Percentiles rank a stretch among this genome's conserved stretches.
Evolutionary conservation across 2,113 vertebrate genomes (phyloP).

Genomic region (Hydrochoerus hydrochaeris): DNA sequence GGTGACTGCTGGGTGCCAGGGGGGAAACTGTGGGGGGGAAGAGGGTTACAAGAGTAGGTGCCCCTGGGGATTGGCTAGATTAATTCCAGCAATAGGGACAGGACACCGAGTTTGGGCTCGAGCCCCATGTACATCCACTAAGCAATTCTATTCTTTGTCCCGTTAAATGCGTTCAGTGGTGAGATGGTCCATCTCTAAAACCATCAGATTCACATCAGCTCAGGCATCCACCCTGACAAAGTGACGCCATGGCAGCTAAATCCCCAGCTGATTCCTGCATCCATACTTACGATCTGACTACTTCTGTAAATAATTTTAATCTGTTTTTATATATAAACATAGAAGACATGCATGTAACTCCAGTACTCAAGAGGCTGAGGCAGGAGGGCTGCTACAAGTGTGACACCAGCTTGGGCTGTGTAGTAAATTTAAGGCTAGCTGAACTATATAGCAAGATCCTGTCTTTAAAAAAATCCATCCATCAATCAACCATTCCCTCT

Average conservation of each 20-base stretch:
- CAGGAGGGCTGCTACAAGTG: background rate
- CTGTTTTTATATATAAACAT: background rate
- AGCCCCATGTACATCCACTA: background rate
- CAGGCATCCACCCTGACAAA: background rate
- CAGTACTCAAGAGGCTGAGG: background rate
- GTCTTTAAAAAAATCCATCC: background rate
- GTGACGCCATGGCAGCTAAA: background rate
- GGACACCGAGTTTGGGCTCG: background rate
- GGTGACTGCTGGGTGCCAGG: fast-evolving
- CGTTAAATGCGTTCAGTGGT: background rate
- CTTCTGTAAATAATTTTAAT: background rate
- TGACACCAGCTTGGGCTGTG: background rate
- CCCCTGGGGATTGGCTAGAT: background rate
- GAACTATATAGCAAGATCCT: background rate
- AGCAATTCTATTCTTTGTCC: fast-evolving
- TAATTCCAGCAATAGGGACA: background rate
- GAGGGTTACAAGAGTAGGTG: too few relatives aligned
- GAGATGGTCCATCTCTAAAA: background rate
- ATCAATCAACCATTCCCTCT: background rate
- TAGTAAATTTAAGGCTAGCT: background rate
- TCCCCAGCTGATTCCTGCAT: background rate
- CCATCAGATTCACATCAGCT: background rate
- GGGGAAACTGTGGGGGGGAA: background rate
- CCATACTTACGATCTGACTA: background rate
- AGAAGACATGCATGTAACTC: background rate